Conservation (phyloP, 2,888 invertebrate species). For the Autographa gamma region DNA sequence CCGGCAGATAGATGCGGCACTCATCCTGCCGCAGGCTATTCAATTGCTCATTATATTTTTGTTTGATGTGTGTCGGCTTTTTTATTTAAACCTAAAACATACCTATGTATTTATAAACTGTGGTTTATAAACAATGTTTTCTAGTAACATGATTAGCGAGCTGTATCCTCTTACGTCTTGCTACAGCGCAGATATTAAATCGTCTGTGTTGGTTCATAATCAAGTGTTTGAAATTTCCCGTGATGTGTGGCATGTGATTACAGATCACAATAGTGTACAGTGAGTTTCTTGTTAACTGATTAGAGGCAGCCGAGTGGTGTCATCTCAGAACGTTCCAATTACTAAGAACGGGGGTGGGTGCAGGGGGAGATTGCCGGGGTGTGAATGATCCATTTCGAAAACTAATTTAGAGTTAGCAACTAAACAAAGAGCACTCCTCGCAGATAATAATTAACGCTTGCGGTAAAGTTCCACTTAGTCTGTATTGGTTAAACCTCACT, state of each 20-base stretch:
- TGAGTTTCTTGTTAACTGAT: constrained; percentile 88
- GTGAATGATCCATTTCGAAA: constrained; percentile 89
- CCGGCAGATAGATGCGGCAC: constrained; percentile 25
- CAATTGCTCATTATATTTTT: background rate
- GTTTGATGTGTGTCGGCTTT: background rate
- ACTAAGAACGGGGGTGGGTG: constrained; percentile 75
- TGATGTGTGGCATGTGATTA: constrained; percentile 69
- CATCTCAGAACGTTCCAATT: constrained; percentile 89
- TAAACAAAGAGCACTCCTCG: constrained; percentile 89
- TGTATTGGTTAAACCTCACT: constrained; percentile 83
- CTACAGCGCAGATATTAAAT: constrained; percentile 18
- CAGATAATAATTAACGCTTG: constrained; percentile 89
- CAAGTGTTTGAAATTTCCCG: constrained; percentile 38
- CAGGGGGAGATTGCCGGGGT: constrained; percentile 76
- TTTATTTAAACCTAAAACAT: background rate
- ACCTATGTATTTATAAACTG: background rate
- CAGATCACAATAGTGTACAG: constrained; percentile 80
- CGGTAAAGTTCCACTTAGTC: constrained; percentile 88
- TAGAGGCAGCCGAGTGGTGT: constrained; percentile 86
- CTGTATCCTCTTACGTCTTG: constrained; percentile 7
- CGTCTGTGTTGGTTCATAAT: constrained; percentile 39
- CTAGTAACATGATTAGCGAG: background rate
- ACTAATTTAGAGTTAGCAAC: constrained; percentile 90
- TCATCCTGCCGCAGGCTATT: constrained; percentile 23
- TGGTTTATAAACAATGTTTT: background rate